These are phyloP conservation scores for Emydura subglobosa DNA, from an alignment of 2,113 vertebrate species.

Conservation along the genomic window DNA sequence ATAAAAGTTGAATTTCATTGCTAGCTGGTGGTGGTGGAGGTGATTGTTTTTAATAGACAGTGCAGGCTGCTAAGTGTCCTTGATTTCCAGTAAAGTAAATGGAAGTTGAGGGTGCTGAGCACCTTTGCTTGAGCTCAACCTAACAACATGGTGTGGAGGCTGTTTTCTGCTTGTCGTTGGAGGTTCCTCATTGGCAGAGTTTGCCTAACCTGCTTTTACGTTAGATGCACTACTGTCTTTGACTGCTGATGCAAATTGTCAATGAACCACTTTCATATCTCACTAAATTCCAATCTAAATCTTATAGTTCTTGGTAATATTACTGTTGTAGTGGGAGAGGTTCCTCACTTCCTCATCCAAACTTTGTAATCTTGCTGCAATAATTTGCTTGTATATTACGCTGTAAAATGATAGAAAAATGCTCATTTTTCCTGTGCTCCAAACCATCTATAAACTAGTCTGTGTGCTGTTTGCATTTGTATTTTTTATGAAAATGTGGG, in stretches of 20 bases:
- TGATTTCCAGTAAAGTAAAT: background rate
- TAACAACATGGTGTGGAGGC: background rate
- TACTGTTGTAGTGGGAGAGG: background rate
- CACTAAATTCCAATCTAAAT: background rate
- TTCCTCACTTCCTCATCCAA: background rate
- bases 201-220: background rate
- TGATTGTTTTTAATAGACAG: background rate
- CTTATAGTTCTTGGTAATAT: background rate
- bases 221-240: background rate
- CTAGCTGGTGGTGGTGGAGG: background rate
- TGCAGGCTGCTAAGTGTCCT: background rate
- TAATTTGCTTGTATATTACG: background rate
- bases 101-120: rapidly evolving
- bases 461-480: background rate
- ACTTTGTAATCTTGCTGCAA: background rate
- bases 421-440: background rate
- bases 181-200: background rate
- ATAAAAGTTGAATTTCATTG: rapidly evolving
- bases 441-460: background rate
- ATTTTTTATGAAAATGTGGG: background rate
- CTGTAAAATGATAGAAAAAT: background rate
- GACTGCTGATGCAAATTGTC: background rate
- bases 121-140: background rate
- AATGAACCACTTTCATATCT: background rate
- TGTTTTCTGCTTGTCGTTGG: background rate